Evolutionary conservation across 2,888 invertebrate species (phyloP).

Genomic region (Yponomeuta evonymella): DNA sequence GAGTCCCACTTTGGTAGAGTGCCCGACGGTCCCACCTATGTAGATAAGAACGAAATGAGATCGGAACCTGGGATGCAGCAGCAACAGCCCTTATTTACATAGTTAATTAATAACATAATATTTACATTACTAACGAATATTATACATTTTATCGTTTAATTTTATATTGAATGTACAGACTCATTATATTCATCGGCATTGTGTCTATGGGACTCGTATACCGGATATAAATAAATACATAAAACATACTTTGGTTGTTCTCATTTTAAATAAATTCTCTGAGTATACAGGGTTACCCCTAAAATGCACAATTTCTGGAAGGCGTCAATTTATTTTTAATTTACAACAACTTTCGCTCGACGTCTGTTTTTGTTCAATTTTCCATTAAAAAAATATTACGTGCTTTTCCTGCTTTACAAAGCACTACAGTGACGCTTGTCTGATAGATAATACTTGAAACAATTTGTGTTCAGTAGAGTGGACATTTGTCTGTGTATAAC

Average conservation of each 20-base stretch:
- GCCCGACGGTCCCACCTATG: background rate
- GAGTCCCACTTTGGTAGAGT: background rate
- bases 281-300: too few species aligned
- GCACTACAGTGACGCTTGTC: too few species aligned
- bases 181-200: slow-evolving; percentile 60
- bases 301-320: too few species aligned
- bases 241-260: slow-evolving; percentile 18
- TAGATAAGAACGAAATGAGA: background rate
- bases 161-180: slow-evolving; percentile 70
- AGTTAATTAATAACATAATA: slow-evolving; percentile 52
- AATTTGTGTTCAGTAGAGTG: too few species aligned
- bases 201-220: slow-evolving; percentile 67
- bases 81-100: background rate
- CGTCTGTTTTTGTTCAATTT: too few species aligned
- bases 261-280: background rate
- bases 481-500: too few species aligned
- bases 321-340: too few species aligned
- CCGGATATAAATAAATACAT: slow-evolving; percentile 63
- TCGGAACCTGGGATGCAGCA: background rate
- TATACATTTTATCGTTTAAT: slow-evolving; percentile 59
- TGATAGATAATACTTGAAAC: too few species aligned
- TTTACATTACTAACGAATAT: slow-evolving; percentile 56
- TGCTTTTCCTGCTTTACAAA: too few species aligned
- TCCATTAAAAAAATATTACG: too few species aligned
- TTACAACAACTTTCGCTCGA: too few species aligned